phyloP scores from a whole-genome alignment of 2,888 invertebrate species.

The Apodemia mormo region DNA sequence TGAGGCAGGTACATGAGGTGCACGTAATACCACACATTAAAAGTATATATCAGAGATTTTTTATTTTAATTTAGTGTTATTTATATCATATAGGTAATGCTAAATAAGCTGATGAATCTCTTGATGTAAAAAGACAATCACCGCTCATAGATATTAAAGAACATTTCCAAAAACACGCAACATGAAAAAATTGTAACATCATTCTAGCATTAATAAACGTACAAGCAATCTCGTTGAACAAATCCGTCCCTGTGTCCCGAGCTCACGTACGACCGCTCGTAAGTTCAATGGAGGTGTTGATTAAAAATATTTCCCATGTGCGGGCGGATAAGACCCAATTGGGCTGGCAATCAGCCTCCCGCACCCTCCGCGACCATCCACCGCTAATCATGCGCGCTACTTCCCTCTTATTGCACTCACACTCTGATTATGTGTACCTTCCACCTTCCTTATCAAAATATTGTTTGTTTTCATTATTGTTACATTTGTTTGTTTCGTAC shows the following conservation, averaged over 20 bases:
- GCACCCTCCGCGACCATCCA: slow-evolving; percentile 49
- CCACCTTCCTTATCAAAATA: slow-evolving; percentile 28
- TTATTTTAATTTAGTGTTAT: no score
- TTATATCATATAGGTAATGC: no score
- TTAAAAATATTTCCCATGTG: slow-evolving; percentile 83
- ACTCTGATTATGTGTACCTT: slow-evolving; percentile 35
- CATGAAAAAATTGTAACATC: no score
- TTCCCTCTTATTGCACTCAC: slow-evolving; percentile 49
- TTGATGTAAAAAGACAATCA: no score
- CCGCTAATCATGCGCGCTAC: slow-evolving; percentile 72
- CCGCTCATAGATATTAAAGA: no score
- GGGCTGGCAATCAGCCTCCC: slow-evolving; percentile 78
- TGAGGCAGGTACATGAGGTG: no score
- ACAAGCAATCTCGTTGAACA: slow-evolving; percentile 33
- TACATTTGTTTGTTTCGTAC: slow-evolving; percentile 9
- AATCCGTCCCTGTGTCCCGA: slow-evolving; percentile 63
- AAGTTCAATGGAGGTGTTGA: slow-evolving; percentile 83
- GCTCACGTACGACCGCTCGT: slow-evolving; percentile 82
- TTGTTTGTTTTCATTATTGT: slow-evolving; percentile 26
- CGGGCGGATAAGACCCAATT: slow-evolving; percentile 82
- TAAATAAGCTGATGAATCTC: no score
- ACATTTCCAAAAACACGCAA: no score
- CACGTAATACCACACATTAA: no score
- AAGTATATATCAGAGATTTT: no score
- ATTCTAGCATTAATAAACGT: neutral